Evolutionary conservation across 2,888 invertebrate genomes (phyloP).

Genomic region (Orchesellides sinensis): DNA sequence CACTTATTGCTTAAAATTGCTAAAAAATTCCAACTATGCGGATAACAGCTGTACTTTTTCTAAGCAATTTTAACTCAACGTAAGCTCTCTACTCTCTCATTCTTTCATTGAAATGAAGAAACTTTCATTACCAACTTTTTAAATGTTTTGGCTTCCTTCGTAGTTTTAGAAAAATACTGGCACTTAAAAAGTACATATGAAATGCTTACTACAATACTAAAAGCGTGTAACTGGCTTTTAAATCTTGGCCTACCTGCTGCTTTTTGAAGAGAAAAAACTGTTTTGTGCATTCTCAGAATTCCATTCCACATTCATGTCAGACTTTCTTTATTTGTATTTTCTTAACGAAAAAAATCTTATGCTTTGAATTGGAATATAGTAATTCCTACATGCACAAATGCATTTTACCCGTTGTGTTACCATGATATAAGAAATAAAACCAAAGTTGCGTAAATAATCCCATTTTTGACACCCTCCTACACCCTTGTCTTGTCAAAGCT

Average conservation of each 20-base stretch:
- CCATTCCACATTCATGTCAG: constrained; percentile 20
- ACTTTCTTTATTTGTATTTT: constrained; percentile 17
- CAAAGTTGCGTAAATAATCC: constrained; percentile 58
- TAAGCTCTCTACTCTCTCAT: background rate
- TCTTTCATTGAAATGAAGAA: background rate
- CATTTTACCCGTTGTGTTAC: constrained; percentile 7
- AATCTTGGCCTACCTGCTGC: too few relatives aligned
- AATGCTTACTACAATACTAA: too few relatives aligned
- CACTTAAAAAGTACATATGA: too few relatives aligned
- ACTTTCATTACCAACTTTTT: background rate
- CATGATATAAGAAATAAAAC: constrained; percentile 17
- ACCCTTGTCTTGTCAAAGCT: constrained; percentile 42
- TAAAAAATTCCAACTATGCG: constrained; percentile 28
- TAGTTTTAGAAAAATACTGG: background rate
- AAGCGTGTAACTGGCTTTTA: too few relatives aligned
- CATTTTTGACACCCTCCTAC: constrained; percentile 59
- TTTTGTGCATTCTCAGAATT: constrained; percentile 17
- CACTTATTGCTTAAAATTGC: background rate
- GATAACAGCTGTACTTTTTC: constrained; percentile 37
- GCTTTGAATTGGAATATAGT: constrained; percentile 25
- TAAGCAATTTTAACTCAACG: constrained; percentile 7
- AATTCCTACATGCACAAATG: constrained; percentile 14
- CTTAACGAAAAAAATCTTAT: constrained; percentile 3
- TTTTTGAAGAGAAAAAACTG: too few relatives aligned
- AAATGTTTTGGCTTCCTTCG: background rate